Percentiles rank a stretch among this genome's conserved stretches.
These are phyloP conservation scores for Scolopax mira DNA, from an alignment of 2,113 vertebrate species.

Conservation along the genomic window DNA sequence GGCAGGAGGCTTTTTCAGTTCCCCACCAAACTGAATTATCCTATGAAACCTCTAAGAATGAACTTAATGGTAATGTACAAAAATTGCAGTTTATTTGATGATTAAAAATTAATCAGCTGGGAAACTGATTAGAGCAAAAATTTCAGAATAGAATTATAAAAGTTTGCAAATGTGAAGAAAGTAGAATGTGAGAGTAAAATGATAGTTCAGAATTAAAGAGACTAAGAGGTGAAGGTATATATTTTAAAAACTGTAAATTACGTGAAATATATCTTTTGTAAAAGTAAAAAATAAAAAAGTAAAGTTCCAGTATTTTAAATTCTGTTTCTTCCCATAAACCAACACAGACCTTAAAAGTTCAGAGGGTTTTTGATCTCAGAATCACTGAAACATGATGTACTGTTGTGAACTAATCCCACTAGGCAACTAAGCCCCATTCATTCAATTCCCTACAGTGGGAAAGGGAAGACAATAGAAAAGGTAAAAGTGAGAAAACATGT, in stretches of 20 bases:
- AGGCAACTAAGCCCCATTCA: accelerated
- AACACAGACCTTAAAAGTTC: neutral
- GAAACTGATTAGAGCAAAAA: neutral
- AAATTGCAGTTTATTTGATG: neutral
- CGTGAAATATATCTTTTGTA: neutral
- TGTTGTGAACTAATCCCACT: neutral
- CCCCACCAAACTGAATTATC: neutral
- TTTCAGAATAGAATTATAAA: neutral
- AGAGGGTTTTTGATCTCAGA: neutral
- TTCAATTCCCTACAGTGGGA: neutral
- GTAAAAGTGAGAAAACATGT: neutral
- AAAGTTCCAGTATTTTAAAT: neutral
- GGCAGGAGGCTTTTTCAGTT: neutral
- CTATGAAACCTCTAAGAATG: neutral
- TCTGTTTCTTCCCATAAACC: neutral
- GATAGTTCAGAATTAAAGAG: neutral
- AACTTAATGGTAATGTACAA: neutral
- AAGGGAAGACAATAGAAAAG: neutral
- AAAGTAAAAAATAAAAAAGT: neutral
- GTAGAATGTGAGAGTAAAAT: neutral
- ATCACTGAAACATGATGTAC: neutral
- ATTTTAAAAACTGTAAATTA: neutral
- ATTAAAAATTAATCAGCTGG: neutral
- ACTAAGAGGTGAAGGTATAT: neutral
- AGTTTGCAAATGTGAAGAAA: neutral